phyloP scores from a whole-genome alignment of 2,113 vertebrate genomes.

The Burhinus oedicnemus region DNA sequence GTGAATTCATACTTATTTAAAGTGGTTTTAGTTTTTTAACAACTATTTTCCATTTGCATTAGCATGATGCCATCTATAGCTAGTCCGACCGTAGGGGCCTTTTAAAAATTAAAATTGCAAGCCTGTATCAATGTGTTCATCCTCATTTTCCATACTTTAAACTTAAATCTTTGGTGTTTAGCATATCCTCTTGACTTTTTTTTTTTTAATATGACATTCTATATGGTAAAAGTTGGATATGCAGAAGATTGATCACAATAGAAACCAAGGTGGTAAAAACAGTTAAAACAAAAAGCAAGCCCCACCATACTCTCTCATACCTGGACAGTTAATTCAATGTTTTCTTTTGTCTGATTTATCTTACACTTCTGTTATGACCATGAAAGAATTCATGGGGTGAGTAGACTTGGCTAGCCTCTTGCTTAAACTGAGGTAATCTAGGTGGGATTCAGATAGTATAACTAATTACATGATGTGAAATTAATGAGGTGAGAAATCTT shows the following conservation, averaged over 20 bases:
- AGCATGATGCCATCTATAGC: constrained; percentile 71
- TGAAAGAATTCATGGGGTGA: neutral
- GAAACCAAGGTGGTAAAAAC: neutral
- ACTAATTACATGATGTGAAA: neutral
- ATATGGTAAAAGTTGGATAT: neutral
- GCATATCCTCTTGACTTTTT: neutral
- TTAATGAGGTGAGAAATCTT: neutral
- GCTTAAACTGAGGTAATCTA: neutral
- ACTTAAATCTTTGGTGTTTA: constrained; percentile 39
- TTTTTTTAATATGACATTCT: neutral
- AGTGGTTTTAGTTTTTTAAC: neutral
- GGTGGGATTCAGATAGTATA: neutral
- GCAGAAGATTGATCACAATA: neutral
- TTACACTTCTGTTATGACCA: neutral
- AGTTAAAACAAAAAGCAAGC: neutral
- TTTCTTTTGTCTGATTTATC: neutral
- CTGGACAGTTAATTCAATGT: neutral
- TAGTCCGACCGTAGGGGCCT: constrained; percentile 67
- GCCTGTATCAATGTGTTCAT: constrained; percentile 68
- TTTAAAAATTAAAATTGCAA: constrained; percentile 74
- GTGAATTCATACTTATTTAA: constrained; percentile 72
- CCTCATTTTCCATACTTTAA: constrained; percentile 69
- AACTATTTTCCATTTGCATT: constrained; percentile 68
- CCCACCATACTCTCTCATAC: neutral
- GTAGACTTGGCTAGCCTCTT: neutral